Conservation (phyloP, 2,113 vertebrate genomes). For the Bambusicola thoracicus region DNA sequence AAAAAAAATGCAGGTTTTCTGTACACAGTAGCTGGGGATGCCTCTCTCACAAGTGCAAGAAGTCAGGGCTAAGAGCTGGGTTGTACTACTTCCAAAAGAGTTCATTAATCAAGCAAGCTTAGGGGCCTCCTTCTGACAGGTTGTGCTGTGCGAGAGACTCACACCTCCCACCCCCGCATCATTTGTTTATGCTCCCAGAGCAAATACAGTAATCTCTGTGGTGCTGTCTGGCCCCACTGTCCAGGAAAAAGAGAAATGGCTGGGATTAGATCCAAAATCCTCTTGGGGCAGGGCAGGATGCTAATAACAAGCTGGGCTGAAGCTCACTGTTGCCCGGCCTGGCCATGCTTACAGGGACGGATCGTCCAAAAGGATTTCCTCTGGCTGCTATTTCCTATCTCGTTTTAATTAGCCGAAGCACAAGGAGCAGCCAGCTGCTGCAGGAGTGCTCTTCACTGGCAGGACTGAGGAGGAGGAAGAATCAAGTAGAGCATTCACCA, state of each 20-base stretch:
- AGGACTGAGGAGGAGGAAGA: fast-evolving
- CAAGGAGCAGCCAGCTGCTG: neutral
- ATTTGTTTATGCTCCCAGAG: neutral
- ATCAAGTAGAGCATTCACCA: neutral
- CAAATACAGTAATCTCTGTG: neutral
- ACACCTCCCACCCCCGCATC: neutral
- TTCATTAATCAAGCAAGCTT: neutral
- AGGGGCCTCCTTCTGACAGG: neutral
- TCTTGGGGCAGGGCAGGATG: neutral
- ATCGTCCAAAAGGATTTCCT: neutral
- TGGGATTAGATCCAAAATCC: neutral
- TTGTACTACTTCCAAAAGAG: neutral
- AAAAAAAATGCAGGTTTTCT: neutral
- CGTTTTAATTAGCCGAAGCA: neutral
- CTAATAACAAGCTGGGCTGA: neutral
- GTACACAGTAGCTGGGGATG: neutral
- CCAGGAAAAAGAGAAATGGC: neutral
- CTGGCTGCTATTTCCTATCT: neutral
- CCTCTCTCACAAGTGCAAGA: fast-evolving
- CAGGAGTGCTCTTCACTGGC: fast-evolving
- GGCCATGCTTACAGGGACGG: neutral
- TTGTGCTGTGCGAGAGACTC: neutral
- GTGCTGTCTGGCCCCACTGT: neutral
- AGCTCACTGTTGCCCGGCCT: fast-evolving
- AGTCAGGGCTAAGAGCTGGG: neutral